Evolutionary conservation across 2,113 vertebrate genomes (phyloP).

Genomic region (Tachysurus fulvidraco): DNA sequence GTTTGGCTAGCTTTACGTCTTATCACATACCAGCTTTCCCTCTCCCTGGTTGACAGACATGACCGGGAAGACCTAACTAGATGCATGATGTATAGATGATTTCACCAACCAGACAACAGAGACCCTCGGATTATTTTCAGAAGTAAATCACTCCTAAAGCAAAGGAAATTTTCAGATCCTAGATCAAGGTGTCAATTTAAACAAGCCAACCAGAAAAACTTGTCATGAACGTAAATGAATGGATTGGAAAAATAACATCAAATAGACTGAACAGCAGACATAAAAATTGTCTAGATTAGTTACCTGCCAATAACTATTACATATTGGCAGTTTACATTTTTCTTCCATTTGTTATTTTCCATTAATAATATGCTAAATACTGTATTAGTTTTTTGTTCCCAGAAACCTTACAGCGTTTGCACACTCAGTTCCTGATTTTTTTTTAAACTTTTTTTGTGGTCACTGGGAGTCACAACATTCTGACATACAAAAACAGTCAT

Average conservation of each 20-base stretch:
- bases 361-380: background rate
- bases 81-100: background rate
- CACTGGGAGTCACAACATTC: conserved; percentile 1
- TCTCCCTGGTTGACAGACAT: background rate
- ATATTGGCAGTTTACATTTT: background rate
- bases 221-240: background rate
- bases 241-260: background rate
- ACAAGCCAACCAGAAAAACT: background rate
- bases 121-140: background rate
- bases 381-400: background rate
- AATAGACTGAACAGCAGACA: background rate
- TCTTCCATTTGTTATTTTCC: background rate
- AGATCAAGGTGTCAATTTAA: background rate
- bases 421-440: background rate
- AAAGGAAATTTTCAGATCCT: no score
- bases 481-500: background rate
- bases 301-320: background rate
- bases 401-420: no score
- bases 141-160: no score
- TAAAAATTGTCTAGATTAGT: background rate
- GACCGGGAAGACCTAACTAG: background rate
- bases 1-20: background rate
- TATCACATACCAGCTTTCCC: background rate
- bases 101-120: background rate
- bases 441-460: background rate